Evolutionary conservation across 2,888 invertebrate genomes (phyloP).

Genomic region (Lobophora halterata): DNA sequence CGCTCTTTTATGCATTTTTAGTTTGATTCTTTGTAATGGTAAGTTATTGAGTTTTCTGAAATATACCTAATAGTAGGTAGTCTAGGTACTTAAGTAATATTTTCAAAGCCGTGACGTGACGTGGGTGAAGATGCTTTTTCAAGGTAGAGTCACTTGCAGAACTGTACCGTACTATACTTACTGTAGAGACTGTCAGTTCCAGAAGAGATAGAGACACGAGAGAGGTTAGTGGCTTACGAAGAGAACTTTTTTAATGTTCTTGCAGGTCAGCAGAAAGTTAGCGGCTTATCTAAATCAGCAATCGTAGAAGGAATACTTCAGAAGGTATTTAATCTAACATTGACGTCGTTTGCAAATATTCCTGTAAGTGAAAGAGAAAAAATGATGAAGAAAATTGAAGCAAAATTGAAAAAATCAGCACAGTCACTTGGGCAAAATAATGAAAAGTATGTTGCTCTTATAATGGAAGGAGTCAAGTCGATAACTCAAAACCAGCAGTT

Average conservation of each 20-base stretch:
- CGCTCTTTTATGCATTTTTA: slow-evolving; percentile 9
- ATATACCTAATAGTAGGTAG: too few relatives aligned
- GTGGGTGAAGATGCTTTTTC: too few relatives aligned
- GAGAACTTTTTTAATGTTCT: too few relatives aligned
- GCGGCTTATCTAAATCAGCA: slow-evolving; percentile 23
- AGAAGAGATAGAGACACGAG: too few relatives aligned
- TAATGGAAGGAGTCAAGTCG: slow-evolving; percentile 53
- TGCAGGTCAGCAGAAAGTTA: slow-evolving; percentile 6
- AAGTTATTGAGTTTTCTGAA: slow-evolving; percentile 3
- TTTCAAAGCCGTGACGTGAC: too few relatives aligned
- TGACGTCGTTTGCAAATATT: slow-evolving; percentile 32
- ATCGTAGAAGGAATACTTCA: slow-evolving; percentile 39
- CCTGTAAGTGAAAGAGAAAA: slow-evolving; percentile 29
- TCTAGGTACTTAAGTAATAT: too few relatives aligned
- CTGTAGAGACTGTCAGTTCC: too few relatives aligned
- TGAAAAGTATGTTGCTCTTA: slow-evolving; percentile 46
- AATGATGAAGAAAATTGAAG: slow-evolving; percentile 39
- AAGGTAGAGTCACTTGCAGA: too few relatives aligned
- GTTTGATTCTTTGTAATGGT: slow-evolving; percentile 10
- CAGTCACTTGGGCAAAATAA: slow-evolving; percentile 38
- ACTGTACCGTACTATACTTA: too few relatives aligned
- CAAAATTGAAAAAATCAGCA: slow-evolving; percentile 41
- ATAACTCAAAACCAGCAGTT: too few relatives aligned
- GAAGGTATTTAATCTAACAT: slow-evolving; percentile 43
- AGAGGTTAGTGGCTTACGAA: too few relatives aligned